phyloP scores from a whole-genome alignment of 2,888 invertebrate genomes.

The Hyppa rectilinea region DNA sequence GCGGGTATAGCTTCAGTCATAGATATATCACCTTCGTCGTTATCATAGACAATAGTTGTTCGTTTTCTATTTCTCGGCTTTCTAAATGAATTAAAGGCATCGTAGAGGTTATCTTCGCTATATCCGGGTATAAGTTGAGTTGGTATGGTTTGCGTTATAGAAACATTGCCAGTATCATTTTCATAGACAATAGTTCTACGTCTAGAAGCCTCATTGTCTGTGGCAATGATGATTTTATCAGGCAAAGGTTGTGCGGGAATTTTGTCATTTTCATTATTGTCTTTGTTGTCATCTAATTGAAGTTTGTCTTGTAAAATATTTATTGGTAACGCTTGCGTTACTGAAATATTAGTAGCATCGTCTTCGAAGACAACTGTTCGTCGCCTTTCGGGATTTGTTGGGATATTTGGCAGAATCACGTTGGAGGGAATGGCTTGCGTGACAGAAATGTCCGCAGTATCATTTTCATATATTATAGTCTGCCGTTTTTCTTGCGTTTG shows the following conservation, averaged over 20 bases:
- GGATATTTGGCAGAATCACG: slow-evolving; percentile 30
- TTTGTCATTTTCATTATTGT: background rate
- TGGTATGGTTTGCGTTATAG: slow-evolving; percentile 60
- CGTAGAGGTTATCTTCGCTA: slow-evolving; percentile 13
- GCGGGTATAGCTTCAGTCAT: slow-evolving; percentile 65
- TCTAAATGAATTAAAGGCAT: background rate
- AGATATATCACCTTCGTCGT: slow-evolving; percentile 47
- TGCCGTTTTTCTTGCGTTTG: slow-evolving; percentile 41
- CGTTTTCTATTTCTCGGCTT: slow-evolving; percentile 10
- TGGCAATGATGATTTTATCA: slow-evolving; percentile 4
- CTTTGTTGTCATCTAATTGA: background rate
- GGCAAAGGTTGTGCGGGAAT: slow-evolving; percentile 8
- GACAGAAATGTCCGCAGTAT: slow-evolving; percentile 61
- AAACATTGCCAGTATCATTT: slow-evolving; percentile 63
- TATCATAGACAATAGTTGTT: slow-evolving; percentile 38
- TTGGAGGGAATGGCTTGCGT: slow-evolving; percentile 63
- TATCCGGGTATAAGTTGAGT: slow-evolving; percentile 18
- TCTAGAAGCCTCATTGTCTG: slow-evolving; percentile 36
- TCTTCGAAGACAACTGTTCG: slow-evolving; percentile 32
- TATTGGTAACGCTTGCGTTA: slow-evolving; percentile 49
- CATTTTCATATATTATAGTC: slow-evolving; percentile 60
- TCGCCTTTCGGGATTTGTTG: slow-evolving; percentile 9
- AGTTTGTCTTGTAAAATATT: slow-evolving; percentile 37
- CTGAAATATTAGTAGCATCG: slow-evolving; percentile 37
- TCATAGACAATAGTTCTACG: slow-evolving; percentile 60